These are phyloP conservation scores for Melanotaenia pygmaea DNA, from an alignment of 2,797 vertebrate species.

Conservation along the genomic window DNA sequence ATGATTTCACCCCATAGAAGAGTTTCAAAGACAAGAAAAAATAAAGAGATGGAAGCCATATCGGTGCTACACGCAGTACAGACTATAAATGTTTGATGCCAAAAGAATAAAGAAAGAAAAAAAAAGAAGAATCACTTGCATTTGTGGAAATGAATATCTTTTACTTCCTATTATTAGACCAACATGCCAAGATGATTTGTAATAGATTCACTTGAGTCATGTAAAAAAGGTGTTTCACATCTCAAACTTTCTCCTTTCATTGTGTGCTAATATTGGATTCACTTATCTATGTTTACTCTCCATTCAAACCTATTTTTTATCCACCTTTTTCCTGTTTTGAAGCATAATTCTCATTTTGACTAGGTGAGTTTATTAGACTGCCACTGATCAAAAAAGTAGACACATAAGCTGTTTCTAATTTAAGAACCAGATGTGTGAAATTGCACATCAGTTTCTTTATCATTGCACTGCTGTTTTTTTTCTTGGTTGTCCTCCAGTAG, in stretches of 20 bases:
- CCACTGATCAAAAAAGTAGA: slow-evolving; percentile 28
- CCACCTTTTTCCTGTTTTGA: not conserved
- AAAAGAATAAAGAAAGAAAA: not conserved
- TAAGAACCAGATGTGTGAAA: slow-evolving; percentile 59
- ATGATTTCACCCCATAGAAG: slow-evolving; percentile 48
- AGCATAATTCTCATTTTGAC: not conserved
- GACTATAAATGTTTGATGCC: not conserved
- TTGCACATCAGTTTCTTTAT: not conserved
- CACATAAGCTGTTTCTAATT: slow-evolving; percentile 46
- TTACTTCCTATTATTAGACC: not conserved
- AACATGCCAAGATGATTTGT: slow-evolving; percentile 4
- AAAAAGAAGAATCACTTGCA: not conserved
- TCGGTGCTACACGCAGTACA: not conserved
- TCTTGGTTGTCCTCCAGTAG: slow-evolving; percentile 11
- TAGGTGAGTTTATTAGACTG: not conserved
- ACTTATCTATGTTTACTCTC: not conserved
- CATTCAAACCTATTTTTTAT: not conserved
- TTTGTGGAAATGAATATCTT: not conserved
- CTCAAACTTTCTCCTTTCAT: not conserved
- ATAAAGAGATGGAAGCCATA: slow-evolving; percentile 12
- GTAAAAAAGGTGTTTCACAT: slow-evolving; percentile 9
- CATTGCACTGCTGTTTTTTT: not conserved
- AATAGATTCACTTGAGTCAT: not conserved
- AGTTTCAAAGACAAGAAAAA: slow-evolving; percentile 9
- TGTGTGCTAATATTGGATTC: not conserved